Evolutionary conservation across 64 coral and sea anemone species (phyloP).

Genomic region (Trachythela sp.): DNA sequence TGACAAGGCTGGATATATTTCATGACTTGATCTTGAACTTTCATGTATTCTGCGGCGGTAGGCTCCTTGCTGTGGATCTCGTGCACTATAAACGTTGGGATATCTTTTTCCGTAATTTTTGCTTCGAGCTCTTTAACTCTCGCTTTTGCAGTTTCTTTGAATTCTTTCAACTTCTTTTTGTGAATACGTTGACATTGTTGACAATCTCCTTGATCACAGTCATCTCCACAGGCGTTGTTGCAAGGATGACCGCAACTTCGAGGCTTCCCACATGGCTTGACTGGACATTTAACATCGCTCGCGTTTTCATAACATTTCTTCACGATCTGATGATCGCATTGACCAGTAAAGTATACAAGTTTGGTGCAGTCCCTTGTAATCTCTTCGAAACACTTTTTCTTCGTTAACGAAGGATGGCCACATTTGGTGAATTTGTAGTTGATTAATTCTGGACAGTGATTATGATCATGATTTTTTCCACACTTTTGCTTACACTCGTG

Average conservation of each 20-base stretch:
- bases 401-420: background rate
- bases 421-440: background rate
- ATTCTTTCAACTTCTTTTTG: background rate
- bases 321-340: background rate
- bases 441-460: background rate
- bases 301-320: background rate
- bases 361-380: background rate
- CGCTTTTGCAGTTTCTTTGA: background rate
- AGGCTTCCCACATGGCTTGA: background rate
- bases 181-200: background rate
- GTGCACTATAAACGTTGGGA: background rate
- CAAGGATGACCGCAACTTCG: constrained; percentile 6
- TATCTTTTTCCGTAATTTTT: background rate
- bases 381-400: background rate
- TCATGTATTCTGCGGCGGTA: constrained; percentile 1
- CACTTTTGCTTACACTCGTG: background rate
- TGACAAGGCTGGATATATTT: constrained; percentile 6
- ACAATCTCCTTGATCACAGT: constrained; percentile 17
- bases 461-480: background rate
- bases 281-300: background rate
- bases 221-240: constrained; percentile 7
- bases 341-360: background rate
- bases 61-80: background rate
- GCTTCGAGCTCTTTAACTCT: background rate
- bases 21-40: constrained; percentile 1